Percentiles rank a stretch among this genome's conserved stretches.
Evolutionary conservation across 2,797 vertebrate species (phyloP).

Genomic region (Rhinogobio ventralis): DNA sequence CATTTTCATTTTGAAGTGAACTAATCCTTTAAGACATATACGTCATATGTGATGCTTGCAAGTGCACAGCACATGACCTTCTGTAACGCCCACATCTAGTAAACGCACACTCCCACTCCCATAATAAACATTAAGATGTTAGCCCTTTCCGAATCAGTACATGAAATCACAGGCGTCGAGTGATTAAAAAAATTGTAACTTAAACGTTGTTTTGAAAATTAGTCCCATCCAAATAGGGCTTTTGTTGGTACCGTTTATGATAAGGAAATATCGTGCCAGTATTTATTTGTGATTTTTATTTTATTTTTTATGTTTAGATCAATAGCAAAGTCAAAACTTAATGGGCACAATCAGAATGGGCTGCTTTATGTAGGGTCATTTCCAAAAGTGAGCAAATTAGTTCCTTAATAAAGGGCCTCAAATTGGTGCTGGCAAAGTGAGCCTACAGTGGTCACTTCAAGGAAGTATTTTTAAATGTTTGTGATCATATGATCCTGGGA

Average conservation of each 20-base stretch:
- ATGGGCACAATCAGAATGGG: background rate
- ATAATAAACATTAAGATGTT: too few relatives aligned
- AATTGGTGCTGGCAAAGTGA: background rate
- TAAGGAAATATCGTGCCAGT: background rate
- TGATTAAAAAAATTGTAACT: too few relatives aligned
- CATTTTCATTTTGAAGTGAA: too few relatives aligned
- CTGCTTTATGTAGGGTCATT: background rate
- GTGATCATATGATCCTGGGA: background rate
- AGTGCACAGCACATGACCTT: too few relatives aligned
- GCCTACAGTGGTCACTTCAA: background rate
- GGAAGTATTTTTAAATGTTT: slow-evolving; percentile 2
- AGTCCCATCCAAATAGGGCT: too few relatives aligned
- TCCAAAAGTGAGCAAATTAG: background rate
- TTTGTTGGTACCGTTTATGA: background rate
- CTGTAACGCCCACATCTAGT: too few relatives aligned
- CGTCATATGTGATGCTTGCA: too few relatives aligned
- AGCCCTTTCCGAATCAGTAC: too few relatives aligned
- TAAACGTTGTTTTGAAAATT: too few relatives aligned
- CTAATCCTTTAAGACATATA: too few relatives aligned
- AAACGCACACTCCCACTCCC: too few relatives aligned
- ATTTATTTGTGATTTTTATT: background rate
- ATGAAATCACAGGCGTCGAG: too few relatives aligned
- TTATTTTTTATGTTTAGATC: background rate
- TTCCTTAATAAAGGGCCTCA: background rate
- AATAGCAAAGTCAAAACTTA: background rate